Evolutionary conservation across 2,888 invertebrate genomes (phyloP).

Genomic region (Rapana venosa): DNA sequence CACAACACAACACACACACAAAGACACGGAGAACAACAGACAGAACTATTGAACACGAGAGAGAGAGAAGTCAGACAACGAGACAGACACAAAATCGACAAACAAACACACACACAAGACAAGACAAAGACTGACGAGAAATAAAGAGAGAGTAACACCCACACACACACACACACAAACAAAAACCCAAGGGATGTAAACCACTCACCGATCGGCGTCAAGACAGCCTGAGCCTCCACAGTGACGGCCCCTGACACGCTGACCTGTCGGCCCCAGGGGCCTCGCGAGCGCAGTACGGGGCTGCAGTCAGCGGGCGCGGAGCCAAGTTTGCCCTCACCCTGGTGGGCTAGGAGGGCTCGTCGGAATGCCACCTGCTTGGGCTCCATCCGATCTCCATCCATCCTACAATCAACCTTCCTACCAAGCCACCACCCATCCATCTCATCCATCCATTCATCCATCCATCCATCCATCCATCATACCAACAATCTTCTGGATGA

Average conservation of each 20-base stretch:
- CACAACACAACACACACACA: slow-evolving; percentile 10
- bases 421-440: no score
- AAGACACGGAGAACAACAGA: neutral
- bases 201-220: slow-evolving; percentile 86
- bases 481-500: no score
- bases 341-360: neutral
- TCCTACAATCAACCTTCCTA: no score
- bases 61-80: neutral
- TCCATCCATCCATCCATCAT: no score
- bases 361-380: neutral
- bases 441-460: no score
- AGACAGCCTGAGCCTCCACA: slow-evolving; percentile 85
- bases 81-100: neutral
- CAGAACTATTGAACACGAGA: no score
- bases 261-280: slow-evolving; percentile 64
- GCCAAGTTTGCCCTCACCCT: neutral
- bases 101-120: neutral
- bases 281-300: neutral
- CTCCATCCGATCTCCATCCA: neutral
- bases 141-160: neutral
- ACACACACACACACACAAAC: neutral
- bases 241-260: slow-evolving; percentile 81
- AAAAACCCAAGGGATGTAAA: neutral
- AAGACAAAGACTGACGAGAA: neutral
- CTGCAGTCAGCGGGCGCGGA: slow-evolving; percentile 41